Evolutionary conservation across 1,140 invertebrate species (phyloP).

Genomic region (Scaptodrosophila lebanonensis): DNA sequence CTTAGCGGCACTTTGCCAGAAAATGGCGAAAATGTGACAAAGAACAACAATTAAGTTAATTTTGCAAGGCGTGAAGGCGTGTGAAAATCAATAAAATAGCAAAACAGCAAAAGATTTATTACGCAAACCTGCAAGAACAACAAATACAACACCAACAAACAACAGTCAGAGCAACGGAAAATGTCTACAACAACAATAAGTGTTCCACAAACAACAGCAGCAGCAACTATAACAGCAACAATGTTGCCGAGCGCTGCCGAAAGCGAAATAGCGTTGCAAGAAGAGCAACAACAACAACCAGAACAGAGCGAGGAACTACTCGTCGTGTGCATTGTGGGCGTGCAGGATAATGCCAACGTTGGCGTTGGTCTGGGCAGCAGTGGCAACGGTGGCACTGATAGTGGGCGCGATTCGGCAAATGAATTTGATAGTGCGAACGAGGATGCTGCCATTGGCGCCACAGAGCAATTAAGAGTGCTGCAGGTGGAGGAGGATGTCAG

Average conservation of each 20-base stretch:
- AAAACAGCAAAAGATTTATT: conserved; percentile 37
- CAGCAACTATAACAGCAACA: conserved; percentile 10
- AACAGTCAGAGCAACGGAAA: conserved; percentile 21
- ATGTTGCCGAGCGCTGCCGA: conserved; percentile 6
- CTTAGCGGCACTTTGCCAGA: conserved; percentile 27
- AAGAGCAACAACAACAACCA: conserved; percentile 3
- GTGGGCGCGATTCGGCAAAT: conserved; percentile 58
- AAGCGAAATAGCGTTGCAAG: conserved; percentile 4
- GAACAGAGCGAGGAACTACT: conserved; percentile 21
- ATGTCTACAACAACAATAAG: conserved; percentile 51
- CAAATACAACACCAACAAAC: conserved; percentile 12
- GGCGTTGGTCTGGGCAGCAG: conserved; percentile 7
- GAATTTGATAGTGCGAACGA: conserved; percentile 43
- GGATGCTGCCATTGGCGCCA: conserved; percentile 9
- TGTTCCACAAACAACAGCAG: conserved; percentile 24
- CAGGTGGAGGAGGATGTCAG: neutral
- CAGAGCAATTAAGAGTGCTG: conserved; percentile 21
- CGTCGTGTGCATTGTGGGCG: conserved; percentile 36
- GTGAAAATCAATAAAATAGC: conserved; percentile 24
- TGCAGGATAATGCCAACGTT: conserved; percentile 18
- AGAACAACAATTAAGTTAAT: conserved; percentile 20
- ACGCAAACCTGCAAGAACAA: conserved; percentile 17
- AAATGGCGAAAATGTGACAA: conserved; percentile 37
- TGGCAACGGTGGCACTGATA: conserved; percentile 27
- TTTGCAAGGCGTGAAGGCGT: conserved; percentile 16